These are phyloP conservation scores for Tympanuchus pallidicinctus DNA, from an alignment of 2,113 vertebrate species.

Conservation along the genomic window DNA sequence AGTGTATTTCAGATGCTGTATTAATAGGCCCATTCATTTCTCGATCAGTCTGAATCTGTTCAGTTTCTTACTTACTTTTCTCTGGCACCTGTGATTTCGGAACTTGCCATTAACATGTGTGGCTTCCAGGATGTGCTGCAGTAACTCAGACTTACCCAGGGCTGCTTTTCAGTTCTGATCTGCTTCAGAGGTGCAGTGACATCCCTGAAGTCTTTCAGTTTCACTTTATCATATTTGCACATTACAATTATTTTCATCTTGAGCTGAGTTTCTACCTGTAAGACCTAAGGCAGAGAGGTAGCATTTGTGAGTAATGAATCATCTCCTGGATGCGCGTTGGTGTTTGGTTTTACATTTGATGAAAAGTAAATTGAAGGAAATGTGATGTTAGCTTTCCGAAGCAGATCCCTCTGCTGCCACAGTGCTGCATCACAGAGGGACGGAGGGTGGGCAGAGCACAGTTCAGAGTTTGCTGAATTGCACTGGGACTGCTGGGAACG, in stretches of 20 bases:
- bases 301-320: not conserved
- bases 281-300: not conserved
- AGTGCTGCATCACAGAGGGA: not conserved
- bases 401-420: not conserved
- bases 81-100: not conserved
- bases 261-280: not conserved
- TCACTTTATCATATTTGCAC: not conserved
- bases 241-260: not conserved
- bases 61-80: not conserved
- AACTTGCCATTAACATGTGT: not conserved
- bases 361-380: not conserved
- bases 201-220: not conserved
- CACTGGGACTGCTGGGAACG: not conserved
- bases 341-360: not conserved
- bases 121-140: no score
- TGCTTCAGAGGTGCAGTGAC: not conserved
- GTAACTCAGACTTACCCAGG: rapidly evolving
- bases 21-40: not conserved
- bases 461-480: not conserved
- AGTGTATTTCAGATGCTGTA: not conserved
- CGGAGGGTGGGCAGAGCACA: not conserved
- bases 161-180: not conserved
- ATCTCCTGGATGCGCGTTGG: not conserved
- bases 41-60: not conserved
- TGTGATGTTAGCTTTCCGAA: not conserved